Percentiles rank a stretch among this genome's conserved stretches.
phyloP scores from a whole-genome alignment of 2,113 vertebrate genomes.

The Promerops cafer region DNA sequence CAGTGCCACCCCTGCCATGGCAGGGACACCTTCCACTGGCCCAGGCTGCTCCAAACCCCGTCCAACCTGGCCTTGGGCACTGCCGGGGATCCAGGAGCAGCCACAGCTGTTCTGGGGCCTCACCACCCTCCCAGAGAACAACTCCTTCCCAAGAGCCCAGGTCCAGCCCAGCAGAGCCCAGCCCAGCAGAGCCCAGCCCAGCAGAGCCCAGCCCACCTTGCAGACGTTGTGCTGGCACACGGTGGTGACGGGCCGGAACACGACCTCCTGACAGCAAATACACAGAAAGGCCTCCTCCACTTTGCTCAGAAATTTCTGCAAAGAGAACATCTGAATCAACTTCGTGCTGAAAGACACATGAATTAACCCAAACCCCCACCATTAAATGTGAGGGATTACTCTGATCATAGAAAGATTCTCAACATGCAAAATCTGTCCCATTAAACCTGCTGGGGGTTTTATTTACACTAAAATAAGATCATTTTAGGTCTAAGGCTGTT shows the following conservation, averaged over 20 bases:
- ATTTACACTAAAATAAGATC: not conserved
- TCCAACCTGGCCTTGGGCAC: not conserved
- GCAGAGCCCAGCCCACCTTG: slow-evolving; percentile 75
- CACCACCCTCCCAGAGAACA: rapidly evolving
- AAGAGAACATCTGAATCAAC: not conserved
- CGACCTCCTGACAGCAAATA: slow-evolving; percentile 97
- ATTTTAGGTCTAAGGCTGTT: not conserved
- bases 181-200: not conserved
- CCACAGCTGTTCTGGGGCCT: not conserved
- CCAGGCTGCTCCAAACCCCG: not conserved
- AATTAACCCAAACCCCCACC: not conserved
- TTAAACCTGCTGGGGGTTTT: not conserved
- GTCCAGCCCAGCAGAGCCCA: not conserved
- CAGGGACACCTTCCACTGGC: not conserved
- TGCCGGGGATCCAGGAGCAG: not conserved
- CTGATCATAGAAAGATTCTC: rapidly evolving
- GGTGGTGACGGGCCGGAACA: slow-evolving; percentile 88
- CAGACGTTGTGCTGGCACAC: slow-evolving; percentile 96
- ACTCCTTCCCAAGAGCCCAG: not conserved
- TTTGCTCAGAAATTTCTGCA: slow-evolving; percentile 89
- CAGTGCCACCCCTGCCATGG: not conserved
- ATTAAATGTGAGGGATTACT: not conserved
- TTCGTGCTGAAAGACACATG: not conserved
- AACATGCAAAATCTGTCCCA: not conserved
- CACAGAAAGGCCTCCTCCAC: slow-evolving; percentile 93